These are phyloP conservation scores for Todus mexicanus DNA, from an alignment of 2,797 vertebrate genomes.

Conservation along the genomic window DNA sequence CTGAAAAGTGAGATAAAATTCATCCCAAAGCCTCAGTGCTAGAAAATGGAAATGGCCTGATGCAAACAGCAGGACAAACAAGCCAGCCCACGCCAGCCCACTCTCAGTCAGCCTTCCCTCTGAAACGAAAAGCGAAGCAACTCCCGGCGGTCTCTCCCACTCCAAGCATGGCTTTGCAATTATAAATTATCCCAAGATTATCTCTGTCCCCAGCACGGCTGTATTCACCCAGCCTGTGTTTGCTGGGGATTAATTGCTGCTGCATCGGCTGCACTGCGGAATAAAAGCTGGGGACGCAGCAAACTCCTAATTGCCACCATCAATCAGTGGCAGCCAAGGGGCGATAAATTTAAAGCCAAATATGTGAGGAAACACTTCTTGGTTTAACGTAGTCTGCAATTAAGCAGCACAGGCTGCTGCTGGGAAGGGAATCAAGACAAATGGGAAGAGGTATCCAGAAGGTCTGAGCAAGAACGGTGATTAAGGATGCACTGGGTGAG, in stretches of 20 bases:
- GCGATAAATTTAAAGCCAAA: constrained; percentile 28
- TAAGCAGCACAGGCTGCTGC: background rate
- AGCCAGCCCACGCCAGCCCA: background rate
- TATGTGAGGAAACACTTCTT: background rate
- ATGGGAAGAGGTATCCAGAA: background rate
- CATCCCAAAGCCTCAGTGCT: background rate
- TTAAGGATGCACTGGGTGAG: background rate
- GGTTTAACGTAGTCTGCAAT: background rate
- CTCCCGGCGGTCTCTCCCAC: background rate
- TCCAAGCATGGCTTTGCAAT: background rate
- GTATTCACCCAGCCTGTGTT: background rate
- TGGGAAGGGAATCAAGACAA: background rate
- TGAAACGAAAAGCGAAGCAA: background rate
- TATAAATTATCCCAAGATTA: constrained; percentile 51
- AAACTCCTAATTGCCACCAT: constrained; percentile 1
- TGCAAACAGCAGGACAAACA: constrained; percentile 5
- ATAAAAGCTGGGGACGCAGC: background rate
- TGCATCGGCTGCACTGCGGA: background rate
- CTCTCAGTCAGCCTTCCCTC: background rate
- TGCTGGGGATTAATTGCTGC: constrained; percentile 20
- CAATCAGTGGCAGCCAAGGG: background rate
- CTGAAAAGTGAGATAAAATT: background rate
- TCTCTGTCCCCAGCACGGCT: background rate
- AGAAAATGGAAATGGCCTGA: background rate
- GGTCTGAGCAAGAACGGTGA: background rate